Evolutionary conservation across 2,888 invertebrate species (phyloP).

Genomic region (Mylabris sibirica): DNA sequence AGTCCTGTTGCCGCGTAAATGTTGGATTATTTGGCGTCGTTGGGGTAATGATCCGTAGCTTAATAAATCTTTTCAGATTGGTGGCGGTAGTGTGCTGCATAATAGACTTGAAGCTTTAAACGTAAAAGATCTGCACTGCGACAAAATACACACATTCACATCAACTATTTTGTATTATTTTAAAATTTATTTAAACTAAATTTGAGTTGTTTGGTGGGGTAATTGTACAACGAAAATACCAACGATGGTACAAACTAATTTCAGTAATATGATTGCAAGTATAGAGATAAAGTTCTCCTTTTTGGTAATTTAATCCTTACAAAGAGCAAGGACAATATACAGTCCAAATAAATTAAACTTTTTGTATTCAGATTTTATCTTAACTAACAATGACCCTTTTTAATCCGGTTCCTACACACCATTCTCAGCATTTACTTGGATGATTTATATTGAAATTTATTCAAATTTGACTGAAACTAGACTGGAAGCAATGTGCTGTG

Average conservation of each 20-base stretch:
- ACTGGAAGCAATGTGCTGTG: conserved; percentile 19
- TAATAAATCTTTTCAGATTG: conserved; percentile 18
- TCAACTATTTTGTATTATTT: neutral
- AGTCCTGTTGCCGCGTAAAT: conserved; percentile 13
- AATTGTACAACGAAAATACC: neutral
- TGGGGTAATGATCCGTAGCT: conserved; percentile 16
- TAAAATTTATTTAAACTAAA: conserved; percentile 12
- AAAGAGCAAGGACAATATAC: conserved; percentile 49
- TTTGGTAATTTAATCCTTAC: conserved; percentile 49
- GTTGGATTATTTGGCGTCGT: conserved; percentile 15
- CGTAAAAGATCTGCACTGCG: conserved; percentile 9
- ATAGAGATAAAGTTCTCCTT: conserved; percentile 46
- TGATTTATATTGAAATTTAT: conserved; percentile 43
- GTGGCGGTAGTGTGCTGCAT: neutral
- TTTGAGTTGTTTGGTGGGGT: neutral
- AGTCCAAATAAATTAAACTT: conserved; percentile 52
- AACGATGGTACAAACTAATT: conserved; percentile 40
- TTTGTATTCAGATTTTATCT: conserved; percentile 52
- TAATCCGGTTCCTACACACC: conserved; percentile 43
- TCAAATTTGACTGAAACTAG: conserved; percentile 32
- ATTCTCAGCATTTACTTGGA: conserved; percentile 34
- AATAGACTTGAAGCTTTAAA: conserved; percentile 5
- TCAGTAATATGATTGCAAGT: conserved; percentile 46
- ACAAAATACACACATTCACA: neutral
- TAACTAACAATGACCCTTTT: conserved; percentile 44